Base-by-base conservation (phyloP, 2,888 invertebrate species). In the Noctua comes region DNA sequence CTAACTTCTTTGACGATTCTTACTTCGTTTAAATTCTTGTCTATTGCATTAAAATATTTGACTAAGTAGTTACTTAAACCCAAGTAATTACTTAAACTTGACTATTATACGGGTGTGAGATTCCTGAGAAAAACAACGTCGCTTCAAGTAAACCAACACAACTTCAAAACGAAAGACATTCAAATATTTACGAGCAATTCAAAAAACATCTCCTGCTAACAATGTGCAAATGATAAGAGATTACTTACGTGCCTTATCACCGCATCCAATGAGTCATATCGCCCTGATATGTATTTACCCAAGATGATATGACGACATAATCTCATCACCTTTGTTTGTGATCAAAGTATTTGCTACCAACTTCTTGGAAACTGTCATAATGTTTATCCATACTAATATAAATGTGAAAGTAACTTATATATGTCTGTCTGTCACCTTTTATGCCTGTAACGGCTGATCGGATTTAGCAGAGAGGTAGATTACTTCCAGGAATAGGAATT, bases 321-420 rank as follows among this genome's bases (percentile, higher is more conserved):
- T 48, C 68, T 72, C 77, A 77, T 27, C 74, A 59, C 18, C 77
- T 68, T 13, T 46, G 43, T 74, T 68, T 57, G 21, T 36, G 70
- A 74, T 71, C 59, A 84, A 86, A 79, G 76, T 86, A 76, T 86
- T 86, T 83, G 70, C 43, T 54, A 64, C 46, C 31, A 72, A 40
- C 31, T 70, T 81, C 68, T 54, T 62, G 68, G 68, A 72, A 72
- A 51, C 43, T 57, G 68, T 81, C 82, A 76, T 76, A 76, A 64
- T 27, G 76, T 85, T 68, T 81, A 68, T 18, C 5, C 18, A 46
- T 43, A 66, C 36, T 31, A 62, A 31, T 31, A 31, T 18, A 27
- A 18, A 36, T 40, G 24, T 10, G 13, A 43, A 43, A n/a, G 8
- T n/a, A 43, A 21, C 1, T 16, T 16, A 16, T 43, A 40, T 3